Evolutionary conservation across 2,797 vertebrate genomes (phyloP).

Genomic region (Apodemus agrarius): DNA sequence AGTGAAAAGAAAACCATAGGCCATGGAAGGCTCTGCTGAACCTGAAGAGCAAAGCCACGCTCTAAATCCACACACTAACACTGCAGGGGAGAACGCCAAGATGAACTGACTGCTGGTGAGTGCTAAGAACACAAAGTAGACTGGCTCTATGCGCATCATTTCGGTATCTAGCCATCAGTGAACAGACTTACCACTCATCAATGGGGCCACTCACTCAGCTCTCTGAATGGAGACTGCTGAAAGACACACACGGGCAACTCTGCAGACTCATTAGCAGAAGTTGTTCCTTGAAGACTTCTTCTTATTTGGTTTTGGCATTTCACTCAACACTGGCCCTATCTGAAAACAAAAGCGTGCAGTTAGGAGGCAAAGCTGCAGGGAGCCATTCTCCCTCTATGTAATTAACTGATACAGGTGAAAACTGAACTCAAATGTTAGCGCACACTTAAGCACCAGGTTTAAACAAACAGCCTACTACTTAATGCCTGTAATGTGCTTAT

Average conservation of each 20-base stretch:
- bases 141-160: constrained; percentile 7
- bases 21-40: not conserved
- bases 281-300: constrained; percentile 58
- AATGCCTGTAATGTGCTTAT: constrained; percentile 39
- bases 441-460: constrained; percentile 48
- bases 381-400: constrained; percentile 18
- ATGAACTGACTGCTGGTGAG: constrained; percentile 38
- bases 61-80: constrained; percentile 17
- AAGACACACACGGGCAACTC: constrained; percentile 29
- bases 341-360: constrained; percentile 67
- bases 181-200: constrained; percentile 69
- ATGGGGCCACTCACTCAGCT: constrained; percentile 34
- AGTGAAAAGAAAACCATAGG: not conserved
- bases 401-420: constrained; percentile 49
- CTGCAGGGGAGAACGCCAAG: not conserved
- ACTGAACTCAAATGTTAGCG: constrained; percentile 49
- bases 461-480: constrained; percentile 57
- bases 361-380: constrained; percentile 36
- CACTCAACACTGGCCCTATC: constrained; percentile 48
- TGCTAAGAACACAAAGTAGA: not conserved
- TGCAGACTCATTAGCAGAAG: constrained; percentile 48
- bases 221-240: constrained; percentile 22
- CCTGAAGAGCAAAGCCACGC: constrained; percentile 2
- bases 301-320: constrained; percentile 48
- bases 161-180: not conserved